These are phyloP conservation scores for Miniopterus natalensis DNA, from an alignment of 2,113 vertebrate genomes.

Conservation along the genomic window DNA sequence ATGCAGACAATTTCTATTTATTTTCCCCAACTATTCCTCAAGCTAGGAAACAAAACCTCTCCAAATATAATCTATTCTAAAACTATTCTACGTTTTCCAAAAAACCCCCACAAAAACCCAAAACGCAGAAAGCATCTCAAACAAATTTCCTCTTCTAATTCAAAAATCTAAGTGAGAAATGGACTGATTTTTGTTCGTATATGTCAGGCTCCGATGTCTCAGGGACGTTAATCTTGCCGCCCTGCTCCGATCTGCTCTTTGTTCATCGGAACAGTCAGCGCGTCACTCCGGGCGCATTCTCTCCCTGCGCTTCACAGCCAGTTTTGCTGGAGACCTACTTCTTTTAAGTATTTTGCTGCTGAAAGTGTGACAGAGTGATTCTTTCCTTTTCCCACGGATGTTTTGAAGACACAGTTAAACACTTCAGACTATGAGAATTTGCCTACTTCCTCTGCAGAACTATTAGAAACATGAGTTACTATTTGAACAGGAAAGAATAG, in stretches of 20 bases:
- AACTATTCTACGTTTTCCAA: neutral
- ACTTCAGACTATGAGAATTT: neutral
- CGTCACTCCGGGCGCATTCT: neutral
- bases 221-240: neutral
- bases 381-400: neutral
- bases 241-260: neutral
- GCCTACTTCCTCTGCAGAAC: neutral
- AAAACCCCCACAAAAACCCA: neutral
- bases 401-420: conserved; percentile 12
- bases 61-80: neutral
- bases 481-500: conserved; percentile 15
- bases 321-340: neutral
- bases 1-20: neutral
- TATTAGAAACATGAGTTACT: neutral
- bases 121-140: neutral
- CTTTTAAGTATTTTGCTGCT: conserved; percentile 4
- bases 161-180: conserved; percentile 7
- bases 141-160: conserved; percentile 7
- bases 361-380: neutral
- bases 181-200: neutral
- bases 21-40: neutral
- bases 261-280: neutral
- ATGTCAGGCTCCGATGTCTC: neutral
- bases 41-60: neutral
- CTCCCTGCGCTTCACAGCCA: neutral